Evolutionary conservation across 35 echinoderm and acorn worm genomes (phyloP), one percentile per base, ranked within the genome.

Genomic region (Strongylocentrotus purpuratus): DNA sequence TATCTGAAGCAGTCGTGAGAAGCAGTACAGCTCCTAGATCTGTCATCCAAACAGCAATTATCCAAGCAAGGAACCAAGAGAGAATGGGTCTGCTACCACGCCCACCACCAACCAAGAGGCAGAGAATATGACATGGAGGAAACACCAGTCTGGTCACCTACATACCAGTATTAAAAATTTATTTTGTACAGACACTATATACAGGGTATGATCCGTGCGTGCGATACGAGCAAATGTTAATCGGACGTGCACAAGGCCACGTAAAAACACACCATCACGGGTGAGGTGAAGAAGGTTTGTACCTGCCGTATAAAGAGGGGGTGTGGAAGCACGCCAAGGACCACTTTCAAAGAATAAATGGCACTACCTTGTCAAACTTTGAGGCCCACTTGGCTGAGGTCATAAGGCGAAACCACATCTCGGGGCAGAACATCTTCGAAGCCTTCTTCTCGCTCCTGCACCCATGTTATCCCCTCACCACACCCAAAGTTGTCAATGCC

Each of bases 121-220:
- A 93, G 31, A 47, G 91, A 93, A 93, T 93, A 93, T 93, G 47
- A 93, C 91, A n/a, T n/a, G n/a, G n/a, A n/a, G n/a, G n/a, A n/a
- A n/a, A n/a, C n/a, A n/a, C n/a, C n/a, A n/a, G n/a, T n/a, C n/a
- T n/a, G n/a, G n/a, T n/a, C n/a, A n/a, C n/a, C n/a, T n/a, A 4
- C 85, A 33, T 86, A 33, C 25, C 28, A 31, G 33, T 86, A 86
- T 86, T 31, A 86, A 3, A 18, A 31, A 18, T 86, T 4, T 86
- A 15, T 86, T 13, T 86, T 52, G 1, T 52, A 52, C 35, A 41
- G 35, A 41, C 35, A 41, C 35, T 41, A 3, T 41, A 41, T 3
- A 41, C 35, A 41, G 35, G 35, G 35, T 41, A 41, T 41, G 35
- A 41, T 41, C 35, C 35, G n/a, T n/a, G n/a, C n/a, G n/a, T n/a